Evolutionary conservation across 2,888 invertebrate species (phyloP).

Genomic region (Ichneumoninae sp.): DNA sequence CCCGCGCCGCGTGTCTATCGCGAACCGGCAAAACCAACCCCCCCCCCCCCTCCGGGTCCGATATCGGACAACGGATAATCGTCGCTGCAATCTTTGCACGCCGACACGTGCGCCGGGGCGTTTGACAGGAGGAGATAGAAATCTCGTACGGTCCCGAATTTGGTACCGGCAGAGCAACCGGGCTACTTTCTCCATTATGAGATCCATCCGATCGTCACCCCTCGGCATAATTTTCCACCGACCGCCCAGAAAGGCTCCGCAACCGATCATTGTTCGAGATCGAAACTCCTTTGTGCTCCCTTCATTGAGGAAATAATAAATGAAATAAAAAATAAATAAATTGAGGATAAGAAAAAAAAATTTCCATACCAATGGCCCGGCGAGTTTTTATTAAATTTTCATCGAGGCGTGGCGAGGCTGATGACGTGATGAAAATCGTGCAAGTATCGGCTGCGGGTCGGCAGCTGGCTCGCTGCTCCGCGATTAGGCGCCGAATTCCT

Average conservation of each 20-base stretch:
- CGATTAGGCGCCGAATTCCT: not conserved
- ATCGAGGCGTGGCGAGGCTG: not conserved
- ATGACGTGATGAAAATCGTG: constrained; percentile 12
- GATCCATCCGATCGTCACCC: constrained; percentile 44
- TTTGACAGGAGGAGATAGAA: constrained; percentile 30
- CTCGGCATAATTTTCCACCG: constrained; percentile 41
- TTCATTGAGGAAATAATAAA: constrained; percentile 8
- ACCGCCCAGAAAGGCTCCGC: not conserved
- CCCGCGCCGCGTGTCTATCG: constrained; percentile 16
- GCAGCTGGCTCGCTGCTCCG: not conserved
- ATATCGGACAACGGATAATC: constrained; percentile 42
- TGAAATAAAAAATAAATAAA: constrained; percentile 1
- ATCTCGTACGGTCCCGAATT: constrained; percentile 37
- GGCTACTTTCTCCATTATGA: constrained; percentile 51
- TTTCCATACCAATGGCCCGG: constrained; percentile 33
- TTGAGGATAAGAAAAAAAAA: constrained; percentile 22
- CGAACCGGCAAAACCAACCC: constrained; percentile 4
- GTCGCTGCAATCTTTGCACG: constrained; percentile 46
- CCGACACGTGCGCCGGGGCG: constrained; percentile 44
- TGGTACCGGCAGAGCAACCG: constrained; percentile 38
- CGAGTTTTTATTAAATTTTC: constrained; percentile 52
- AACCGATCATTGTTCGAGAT: constrained; percentile 52
- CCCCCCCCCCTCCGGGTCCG: not conserved
- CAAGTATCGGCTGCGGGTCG: not conserved
- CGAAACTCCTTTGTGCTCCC: constrained; percentile 47